Percentiles rank a stretch among this genome's conserved stretches.
These are phyloP conservation scores for Oithona nana DNA, from an alignment of 2,888 invertebrate species.

Conservation along the genomic window DNA sequence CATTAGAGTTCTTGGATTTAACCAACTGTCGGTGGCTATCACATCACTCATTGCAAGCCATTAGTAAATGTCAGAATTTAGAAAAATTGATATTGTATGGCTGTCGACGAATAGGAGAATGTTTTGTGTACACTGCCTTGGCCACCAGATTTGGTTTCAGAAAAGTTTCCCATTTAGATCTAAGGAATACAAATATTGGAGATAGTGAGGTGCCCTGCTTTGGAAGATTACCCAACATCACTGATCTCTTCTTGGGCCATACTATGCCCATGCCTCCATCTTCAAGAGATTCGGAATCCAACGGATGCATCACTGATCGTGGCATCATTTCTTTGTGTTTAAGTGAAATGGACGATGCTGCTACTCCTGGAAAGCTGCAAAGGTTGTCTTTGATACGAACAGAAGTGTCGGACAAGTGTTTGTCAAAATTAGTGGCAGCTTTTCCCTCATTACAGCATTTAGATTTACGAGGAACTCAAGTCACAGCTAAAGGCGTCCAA, in stretches of 20 bases:
- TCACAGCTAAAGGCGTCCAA: not conserved
- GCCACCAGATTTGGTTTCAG: constrained; percentile 12
- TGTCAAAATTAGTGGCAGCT: not conserved
- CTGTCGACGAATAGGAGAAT: constrained; percentile 1
- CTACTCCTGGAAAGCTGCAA: not conserved
- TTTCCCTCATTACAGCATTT: not conserved
- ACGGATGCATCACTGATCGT: not conserved
- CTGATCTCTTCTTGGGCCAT: not conserved
- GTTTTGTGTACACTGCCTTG: constrained; percentile 10
- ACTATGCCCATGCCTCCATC: no score
- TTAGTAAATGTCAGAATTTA: not conserved
- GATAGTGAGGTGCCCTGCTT: constrained; percentile 10
- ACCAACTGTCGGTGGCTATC: not conserved
- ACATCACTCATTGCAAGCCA: constrained; percentile 10
- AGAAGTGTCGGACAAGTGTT: not conserved
- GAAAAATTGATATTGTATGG: not conserved
- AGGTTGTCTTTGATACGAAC: not conserved
- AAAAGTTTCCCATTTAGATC: not conserved
- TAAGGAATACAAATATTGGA: constrained; percentile 1
- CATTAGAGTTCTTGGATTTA: not conserved
- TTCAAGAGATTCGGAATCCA: not conserved
- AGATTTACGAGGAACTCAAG: not conserved
- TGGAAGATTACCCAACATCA: constrained; percentile 1
- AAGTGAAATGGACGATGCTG: not conserved
- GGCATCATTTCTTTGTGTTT: not conserved